Conservation (phyloP, 64 coral and sea anemone species). For the Stichodactyla mertensii region DNA sequence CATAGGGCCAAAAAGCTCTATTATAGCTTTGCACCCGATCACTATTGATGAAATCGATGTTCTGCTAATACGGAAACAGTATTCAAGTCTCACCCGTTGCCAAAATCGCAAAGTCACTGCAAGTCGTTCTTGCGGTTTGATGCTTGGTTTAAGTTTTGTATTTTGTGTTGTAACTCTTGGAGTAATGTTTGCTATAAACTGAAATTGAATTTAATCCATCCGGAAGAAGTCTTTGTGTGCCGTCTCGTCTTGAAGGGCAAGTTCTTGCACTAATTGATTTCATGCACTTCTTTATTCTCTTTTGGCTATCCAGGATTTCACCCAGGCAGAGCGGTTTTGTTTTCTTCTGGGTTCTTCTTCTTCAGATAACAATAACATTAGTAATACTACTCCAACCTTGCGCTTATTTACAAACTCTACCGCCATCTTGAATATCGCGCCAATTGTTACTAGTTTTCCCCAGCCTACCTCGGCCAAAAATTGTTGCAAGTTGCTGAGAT, state of each 20-base stretch:
- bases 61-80: conserved; percentile 11
- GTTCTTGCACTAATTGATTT: neutral
- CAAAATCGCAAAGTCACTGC: conserved; percentile 29
- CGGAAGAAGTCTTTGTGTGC: neutral
- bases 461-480: too few species aligned
- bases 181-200: neutral
- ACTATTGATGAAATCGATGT: conserved; percentile 29
- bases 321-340: neutral
- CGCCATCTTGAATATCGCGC: too few species aligned
- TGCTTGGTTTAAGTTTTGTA: conserved; percentile 19
- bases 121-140: conserved; percentile 27
- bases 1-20: neutral
- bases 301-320: neutral
- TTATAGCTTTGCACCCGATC: neutral
- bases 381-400: too few species aligned
- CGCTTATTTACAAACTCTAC: too few species aligned
- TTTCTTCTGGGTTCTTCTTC: neutral
- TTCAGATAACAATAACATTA: neutral
- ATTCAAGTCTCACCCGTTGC: conserved; percentile 44
- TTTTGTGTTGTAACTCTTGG: conserved; percentile 11
- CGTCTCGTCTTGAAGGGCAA: neutral
- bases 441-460: too few species aligned
- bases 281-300: neutral
- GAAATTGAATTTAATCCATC: neutral
- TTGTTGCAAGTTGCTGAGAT: too few species aligned